Evolutionary conservation across 2,797 vertebrate genomes (phyloP).

Genomic region (Sebastes itinus): DNA sequence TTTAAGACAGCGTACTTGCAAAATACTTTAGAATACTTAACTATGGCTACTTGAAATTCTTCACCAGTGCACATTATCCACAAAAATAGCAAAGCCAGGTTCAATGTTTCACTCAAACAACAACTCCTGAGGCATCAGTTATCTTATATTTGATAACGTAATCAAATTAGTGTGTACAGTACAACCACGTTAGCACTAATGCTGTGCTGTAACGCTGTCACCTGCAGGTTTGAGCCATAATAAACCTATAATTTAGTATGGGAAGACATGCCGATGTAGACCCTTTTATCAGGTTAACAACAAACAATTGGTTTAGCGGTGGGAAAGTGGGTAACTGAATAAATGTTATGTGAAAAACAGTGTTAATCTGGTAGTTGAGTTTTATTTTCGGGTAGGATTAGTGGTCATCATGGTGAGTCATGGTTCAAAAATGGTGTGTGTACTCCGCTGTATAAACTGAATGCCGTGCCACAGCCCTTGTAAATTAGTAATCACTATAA

Average conservation of each 20-base stretch:
- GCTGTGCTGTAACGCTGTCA: constrained; percentile 1
- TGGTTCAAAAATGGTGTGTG: constrained; percentile 31
- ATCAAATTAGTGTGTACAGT: background rate
- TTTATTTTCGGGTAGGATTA: constrained; percentile 24
- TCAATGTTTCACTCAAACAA: background rate
- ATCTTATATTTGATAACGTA: background rate
- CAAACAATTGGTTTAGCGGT: constrained; percentile 11
- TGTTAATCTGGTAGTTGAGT: constrained; percentile 28
- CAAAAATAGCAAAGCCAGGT: background rate
- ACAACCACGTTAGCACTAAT: background rate
- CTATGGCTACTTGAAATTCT: background rate
- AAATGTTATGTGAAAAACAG: constrained; percentile 21
- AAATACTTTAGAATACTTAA: background rate
- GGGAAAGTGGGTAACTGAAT: constrained; percentile 20
- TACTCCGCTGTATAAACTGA: constrained; percentile 25
- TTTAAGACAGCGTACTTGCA: background rate
- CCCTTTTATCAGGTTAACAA: background rate
- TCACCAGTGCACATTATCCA: background rate
- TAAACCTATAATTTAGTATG: background rate
- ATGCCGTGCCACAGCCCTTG: constrained; percentile 20
- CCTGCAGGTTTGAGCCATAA: background rate
- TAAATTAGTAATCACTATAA: constrained; percentile 42
- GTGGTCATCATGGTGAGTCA: constrained; percentile 46
- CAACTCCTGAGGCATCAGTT: background rate
- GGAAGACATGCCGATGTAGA: background rate